Percentiles rank a stretch among this genome's conserved stretches.
phyloP scores from a whole-genome alignment of 2,113 vertebrate species.

The Rutilus rutilus region DNA sequence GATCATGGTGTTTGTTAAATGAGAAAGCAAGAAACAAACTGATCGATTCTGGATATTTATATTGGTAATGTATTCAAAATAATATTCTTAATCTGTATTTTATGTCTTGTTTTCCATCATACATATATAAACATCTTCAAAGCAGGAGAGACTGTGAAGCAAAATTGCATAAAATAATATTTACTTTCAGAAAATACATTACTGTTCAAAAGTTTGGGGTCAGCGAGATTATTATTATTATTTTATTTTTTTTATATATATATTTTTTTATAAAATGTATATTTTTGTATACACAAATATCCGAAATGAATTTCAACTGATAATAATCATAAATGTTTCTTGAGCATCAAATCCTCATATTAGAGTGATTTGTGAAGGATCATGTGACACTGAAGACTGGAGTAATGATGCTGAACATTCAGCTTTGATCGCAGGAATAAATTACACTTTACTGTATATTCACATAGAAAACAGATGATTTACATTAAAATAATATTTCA shows the following conservation, averaged over 20 bases:
- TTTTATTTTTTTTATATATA: no score
- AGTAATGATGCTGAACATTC: background rate
- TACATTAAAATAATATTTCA: background rate
- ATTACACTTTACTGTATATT: background rate
- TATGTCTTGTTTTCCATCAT: background rate
- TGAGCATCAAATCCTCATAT: background rate
- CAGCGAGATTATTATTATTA: no score
- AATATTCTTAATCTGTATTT: background rate
- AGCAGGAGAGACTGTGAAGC: background rate
- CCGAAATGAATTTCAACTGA: no score
- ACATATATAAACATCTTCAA: background rate
- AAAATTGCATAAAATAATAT: no score
- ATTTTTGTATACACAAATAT: no score
- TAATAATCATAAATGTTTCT: no score
- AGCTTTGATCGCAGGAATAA: background rate
- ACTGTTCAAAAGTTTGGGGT: no score
- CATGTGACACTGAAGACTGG: background rate
- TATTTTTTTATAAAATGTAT: no score
- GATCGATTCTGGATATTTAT: no score
- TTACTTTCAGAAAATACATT: no score
- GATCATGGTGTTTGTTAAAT: no score
- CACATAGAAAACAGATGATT: background rate
- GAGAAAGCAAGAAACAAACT: no score
- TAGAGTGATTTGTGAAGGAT: background rate
- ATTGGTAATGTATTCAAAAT: background rate